Base-by-base conservation (phyloP, 2,888 invertebrate species). In the Stenodera caucasica region DNA sequence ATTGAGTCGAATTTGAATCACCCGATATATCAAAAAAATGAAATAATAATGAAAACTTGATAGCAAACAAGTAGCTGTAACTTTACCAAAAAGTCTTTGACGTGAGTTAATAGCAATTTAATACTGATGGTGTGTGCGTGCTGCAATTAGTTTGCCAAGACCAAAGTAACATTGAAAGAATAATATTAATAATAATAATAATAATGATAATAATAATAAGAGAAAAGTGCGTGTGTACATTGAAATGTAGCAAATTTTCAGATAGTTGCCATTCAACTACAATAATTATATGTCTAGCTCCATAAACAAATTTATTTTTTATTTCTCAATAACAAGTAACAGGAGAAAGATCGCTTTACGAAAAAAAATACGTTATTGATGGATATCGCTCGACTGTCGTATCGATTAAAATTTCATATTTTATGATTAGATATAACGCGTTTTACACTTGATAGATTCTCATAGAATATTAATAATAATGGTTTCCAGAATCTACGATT, bases 401-500 rank as follows among this genome's bases (percentile, higher is more conserved):
- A 14, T 37, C 40, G 11, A 26, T 26, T 26, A 26, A 5, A 26
- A 26, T 26, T 4, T 26, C 5, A 2, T 4, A 26, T 26, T 26
- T 26, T 26, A 2, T 26, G 26, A 26, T 26, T 26, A 26, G 26
- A 26, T 26, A n/a, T n/a, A n/a, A n/a, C 26, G 2, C 5, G 26
- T 26, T 26, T 26, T 26, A 26, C 26, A 26, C 26, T 26, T 26
- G 26, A 26, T 26, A 26, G 26, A 26, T 26, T 26, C 5, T 26
- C 5, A n/a, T n/a, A n/a, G 26, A 26, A 26, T 26, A 26, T 26
- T n/a, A n/a, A n/a, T 26, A 26, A 26, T 26, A 52, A 52, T 32
- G 11, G n/a, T 18, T 54, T 54, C 29, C 40, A 12, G 54, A 54
- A 53, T 15, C 1, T 50, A 9, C 40, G 30, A 55, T 55, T 51